Evolutionary conservation across 2,888 invertebrate species (phyloP), one percentile per base, ranked within the genome.

Genomic region (Fragum whitleyi): DNA sequence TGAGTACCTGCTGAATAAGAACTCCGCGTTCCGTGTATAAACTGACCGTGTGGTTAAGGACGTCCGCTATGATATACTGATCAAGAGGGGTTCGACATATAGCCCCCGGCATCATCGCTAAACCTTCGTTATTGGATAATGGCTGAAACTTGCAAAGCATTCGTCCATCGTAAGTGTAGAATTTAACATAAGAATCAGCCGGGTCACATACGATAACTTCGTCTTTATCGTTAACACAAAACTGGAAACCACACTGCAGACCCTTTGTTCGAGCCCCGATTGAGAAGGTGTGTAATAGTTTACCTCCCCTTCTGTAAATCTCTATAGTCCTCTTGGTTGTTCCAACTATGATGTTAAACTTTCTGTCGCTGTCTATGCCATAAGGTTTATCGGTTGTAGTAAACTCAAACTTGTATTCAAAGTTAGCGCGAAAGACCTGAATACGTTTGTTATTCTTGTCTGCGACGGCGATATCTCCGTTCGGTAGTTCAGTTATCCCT

Each of bases 391-490:
- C 74, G 11, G 67, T 70, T 1, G 91, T 89, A 9, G 77, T 26
- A 62, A 92, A 89, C 59, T 83, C 67, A 65, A 84, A 88, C 72
- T 90, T 91, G 75, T 86, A 92, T 53, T 87, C 75, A 47, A 87
- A 89, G 2, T 87, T 80, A 26, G 81, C 78, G 6, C 85, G 77
- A 68, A 92, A 89, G 2, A 91, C 89, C 83, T 92, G 91, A 5
- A 93, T 85, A 47, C 93, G 72, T 69, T 85, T 88, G 77, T 93
- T 93, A 68, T 89, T 90, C 55, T 88, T 90, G 74, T 93, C 93
- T 6, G 92, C 92, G 14, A 93, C 92, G 6, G 90, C 91, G n/a
- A 92, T 71, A 59, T 92, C 90, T 1, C 89, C 92, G 81, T 92
- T 92, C 7, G 90, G 89, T 47, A 92, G 71, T 72, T 90, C 90